Evolutionary conservation across 2,888 invertebrate genomes (phyloP).

Genomic region (Leptinotarsa rubiginosa): DNA sequence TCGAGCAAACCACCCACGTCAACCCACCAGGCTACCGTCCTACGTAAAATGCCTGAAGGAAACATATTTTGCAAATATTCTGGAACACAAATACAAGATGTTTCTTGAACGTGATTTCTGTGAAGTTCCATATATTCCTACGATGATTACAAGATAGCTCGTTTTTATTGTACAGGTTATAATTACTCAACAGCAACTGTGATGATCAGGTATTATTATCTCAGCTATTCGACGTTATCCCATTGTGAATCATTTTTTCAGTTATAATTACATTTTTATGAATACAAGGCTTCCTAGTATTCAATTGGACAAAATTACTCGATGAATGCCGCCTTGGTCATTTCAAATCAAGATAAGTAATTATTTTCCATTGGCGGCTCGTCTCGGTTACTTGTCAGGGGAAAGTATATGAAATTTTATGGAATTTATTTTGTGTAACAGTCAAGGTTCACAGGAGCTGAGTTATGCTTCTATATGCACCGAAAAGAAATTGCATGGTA

Average conservation of each 20-base stretch:
- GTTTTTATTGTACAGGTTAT: not conserved
- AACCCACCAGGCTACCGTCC: no score
- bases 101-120: not conserved
- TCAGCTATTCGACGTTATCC: constrained; percentile 20
- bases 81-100: not conserved
- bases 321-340: constrained; percentile 30
- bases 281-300: constrained; percentile 28
- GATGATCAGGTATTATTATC: constrained; percentile 20
- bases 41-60: no score
- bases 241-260: constrained; percentile 30
- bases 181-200: constrained; percentile 6
- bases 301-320: constrained; percentile 37
- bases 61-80: not conserved
- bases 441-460: not conserved
- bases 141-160: not conserved
- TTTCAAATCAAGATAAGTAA: constrained; percentile 28
- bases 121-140: not conserved
- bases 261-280: constrained; percentile 28
- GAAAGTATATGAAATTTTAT: not conserved
- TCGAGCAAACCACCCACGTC: no score
- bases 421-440: not conserved
- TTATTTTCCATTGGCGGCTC: constrained; percentile 24
- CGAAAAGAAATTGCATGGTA: not conserved
- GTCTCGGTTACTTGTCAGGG: constrained; percentile 3
- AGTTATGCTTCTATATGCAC: not conserved